Base-by-base conservation (phyloP, 1,140 invertebrate genomes). In the Drosophila suzukii region DNA sequence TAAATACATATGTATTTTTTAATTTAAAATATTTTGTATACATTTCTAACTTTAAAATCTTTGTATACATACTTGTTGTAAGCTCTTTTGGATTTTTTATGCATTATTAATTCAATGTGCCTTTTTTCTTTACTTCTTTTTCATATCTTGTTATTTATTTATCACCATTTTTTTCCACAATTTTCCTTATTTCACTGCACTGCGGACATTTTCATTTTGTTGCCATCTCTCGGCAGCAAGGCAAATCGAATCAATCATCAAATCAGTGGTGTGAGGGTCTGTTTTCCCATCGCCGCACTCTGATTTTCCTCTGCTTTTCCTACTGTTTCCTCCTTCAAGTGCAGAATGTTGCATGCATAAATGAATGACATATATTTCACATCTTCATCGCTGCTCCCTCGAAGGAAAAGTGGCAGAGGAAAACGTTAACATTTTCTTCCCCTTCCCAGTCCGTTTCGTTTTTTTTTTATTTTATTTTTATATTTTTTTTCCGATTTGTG, bases 241-340 rank as follows among this genome's bases (percentile, higher is more conserved):
- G 66, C 65, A 70, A 71, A 71, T 71, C 67, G 67, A 71, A 71
- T 71, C 67, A 71, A 71, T 71, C 67, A 71, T 71, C 51, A 71
- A 71, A 71, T 71, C 67, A 56, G 41, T 46, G 66, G 49, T 36
- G 13, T 39, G 32, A 46, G 49, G 58, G 59, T 24, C 43, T 17
- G 41, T 30, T 62, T 36, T 66, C 46, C 41, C 59, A 10, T 6
- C 27, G 11, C 43, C 10, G 4, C 7, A 17, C 32, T 27, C 34
- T 2, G 12, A 24, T 7, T 30, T 17, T 6, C n/a, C n/a, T 3
- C 39, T 0, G 20, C 20, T 30, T 34, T 56, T 30, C 32, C 50
- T 27, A 10, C 41, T 15, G 10, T 46, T 20, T 20, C 43, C 43
- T 10, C 4, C 46, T 20, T 50, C 13, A 63, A 63, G 59, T 65